These are phyloP conservation scores for Caranx ignobilis DNA, from an alignment of 2,113 vertebrate genomes.

Conservation along the genomic window DNA sequence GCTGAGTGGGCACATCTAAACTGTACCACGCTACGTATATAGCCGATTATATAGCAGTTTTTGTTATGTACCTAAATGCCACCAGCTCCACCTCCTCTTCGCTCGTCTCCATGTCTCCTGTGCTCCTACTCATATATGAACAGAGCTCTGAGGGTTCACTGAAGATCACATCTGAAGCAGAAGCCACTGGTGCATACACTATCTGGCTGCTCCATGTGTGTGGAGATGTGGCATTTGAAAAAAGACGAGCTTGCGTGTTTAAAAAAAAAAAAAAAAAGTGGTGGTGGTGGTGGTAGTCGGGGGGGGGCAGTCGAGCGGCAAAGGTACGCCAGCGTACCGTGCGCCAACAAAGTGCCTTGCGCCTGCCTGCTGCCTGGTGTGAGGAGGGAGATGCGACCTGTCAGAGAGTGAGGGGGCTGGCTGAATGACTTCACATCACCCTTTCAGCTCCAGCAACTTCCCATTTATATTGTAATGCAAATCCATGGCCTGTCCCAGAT, in stretches of 20 bases:
- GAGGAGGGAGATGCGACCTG: constrained; percentile 74
- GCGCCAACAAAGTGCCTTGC: constrained; percentile 71
- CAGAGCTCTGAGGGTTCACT: constrained; percentile 55
- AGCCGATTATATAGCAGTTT: constrained; percentile 24
- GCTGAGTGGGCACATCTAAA: constrained; percentile 39
- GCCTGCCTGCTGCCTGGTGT: constrained; percentile 63
- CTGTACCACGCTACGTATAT: constrained; percentile 10
- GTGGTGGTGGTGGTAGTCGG: background rate
- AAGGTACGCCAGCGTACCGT: constrained; percentile 50
- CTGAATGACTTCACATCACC: constrained; percentile 83
- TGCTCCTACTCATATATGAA: constrained; percentile 47
- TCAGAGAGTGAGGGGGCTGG: constrained; percentile 75
- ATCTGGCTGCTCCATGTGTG: constrained; percentile 60
- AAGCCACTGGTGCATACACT: constrained; percentile 64
- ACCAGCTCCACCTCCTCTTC: constrained; percentile 36
- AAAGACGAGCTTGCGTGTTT: constrained; percentile 55
- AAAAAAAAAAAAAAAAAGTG: constrained; percentile 58
- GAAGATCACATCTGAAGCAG: constrained; percentile 71
- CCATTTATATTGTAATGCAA: constrained; percentile 88
- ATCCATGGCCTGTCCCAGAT: constrained; percentile 82
- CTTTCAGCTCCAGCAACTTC: constrained; percentile 86
- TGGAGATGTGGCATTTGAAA: constrained; percentile 75
- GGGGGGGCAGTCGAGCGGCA: constrained; percentile 53
- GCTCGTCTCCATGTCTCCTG: constrained; percentile 34
- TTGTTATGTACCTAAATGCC: constrained; percentile 44